phyloP scores from a whole-genome alignment of 2,113 vertebrate species.

The Shinisaurus crocodilurus region DNA sequence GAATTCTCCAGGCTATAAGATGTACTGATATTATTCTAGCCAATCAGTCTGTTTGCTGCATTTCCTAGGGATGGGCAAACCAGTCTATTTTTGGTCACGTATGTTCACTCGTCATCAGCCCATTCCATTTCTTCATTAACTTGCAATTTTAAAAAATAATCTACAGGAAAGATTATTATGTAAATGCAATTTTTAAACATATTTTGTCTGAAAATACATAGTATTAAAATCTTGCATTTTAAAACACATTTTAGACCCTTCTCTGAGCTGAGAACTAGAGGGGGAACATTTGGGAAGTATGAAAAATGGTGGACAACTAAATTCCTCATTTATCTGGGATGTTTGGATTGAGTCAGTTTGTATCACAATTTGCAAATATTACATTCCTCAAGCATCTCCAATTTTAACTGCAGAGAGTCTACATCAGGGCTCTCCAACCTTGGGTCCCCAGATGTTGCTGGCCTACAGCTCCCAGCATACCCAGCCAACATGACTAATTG shows the following conservation, averaged over 20 bases:
- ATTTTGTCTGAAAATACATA: neutral
- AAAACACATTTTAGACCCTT: neutral
- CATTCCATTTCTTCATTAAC: neutral
- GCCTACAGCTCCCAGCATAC: no score
- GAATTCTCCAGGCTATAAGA: neutral
- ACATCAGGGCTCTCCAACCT: no score
- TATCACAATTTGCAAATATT: neutral
- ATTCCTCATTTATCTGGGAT: neutral
- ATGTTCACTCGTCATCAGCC: neutral
- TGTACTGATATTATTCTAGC: neutral
- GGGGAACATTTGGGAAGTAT: neutral
- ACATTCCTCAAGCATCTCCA: neutral
- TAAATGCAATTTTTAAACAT: neutral
- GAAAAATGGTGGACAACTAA: neutral
- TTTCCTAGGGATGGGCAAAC: neutral
- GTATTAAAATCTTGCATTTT: neutral
- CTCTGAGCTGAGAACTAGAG: neutral
- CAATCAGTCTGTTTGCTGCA: neutral
- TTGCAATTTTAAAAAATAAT: neutral
- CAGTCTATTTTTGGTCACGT: neutral
- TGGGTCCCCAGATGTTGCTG: no score
- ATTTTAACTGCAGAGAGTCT: neutral
- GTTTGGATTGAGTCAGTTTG: neutral
- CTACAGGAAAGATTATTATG: neutral
- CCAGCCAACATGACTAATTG: no score